A percentile compares a stretch with the other conserved stretches of the same genome.
Evolutionary conservation across 2,888 invertebrate genomes (phyloP).

Genomic region (Mythimna albipuncta): DNA sequence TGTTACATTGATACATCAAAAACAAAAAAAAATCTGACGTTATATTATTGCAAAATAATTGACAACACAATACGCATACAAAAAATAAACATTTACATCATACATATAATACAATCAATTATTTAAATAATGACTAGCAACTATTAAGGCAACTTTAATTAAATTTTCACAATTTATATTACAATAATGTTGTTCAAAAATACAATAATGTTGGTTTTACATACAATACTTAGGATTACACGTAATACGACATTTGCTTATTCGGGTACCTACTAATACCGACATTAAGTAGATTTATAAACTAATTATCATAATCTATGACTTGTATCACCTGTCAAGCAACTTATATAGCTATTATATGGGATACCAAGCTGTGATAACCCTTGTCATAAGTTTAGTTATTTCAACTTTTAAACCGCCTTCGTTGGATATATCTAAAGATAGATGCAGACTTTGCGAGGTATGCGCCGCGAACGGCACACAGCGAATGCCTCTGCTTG

Average conservation of each 20-base stretch:
- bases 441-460: too few relatives aligned
- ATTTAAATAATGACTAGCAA: slow-evolving; percentile 77
- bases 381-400: neutral
- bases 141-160: slow-evolving; percentile 81
- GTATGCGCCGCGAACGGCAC: too few relatives aligned
- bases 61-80: slow-evolving; percentile 45
- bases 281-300: slow-evolving; percentile 14
- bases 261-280: slow-evolving; percentile 28
- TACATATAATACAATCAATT: slow-evolving; percentile 44
- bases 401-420: neutral
- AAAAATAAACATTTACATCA: slow-evolving; percentile 45
- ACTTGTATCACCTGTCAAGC: slow-evolving; percentile 1
- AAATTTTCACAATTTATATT: slow-evolving; percentile 59
- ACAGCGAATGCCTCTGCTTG: too few relatives aligned
- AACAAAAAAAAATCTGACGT: slow-evolving; percentile 17
- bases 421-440: too few relatives aligned
- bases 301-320: slow-evolving; percentile 10
- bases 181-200: slow-evolving; percentile 62
- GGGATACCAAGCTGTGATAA: slow-evolving; percentile 4
- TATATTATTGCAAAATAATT: slow-evolving; percentile 50
- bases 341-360: slow-evolving; percentile 21
- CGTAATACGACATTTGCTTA: slow-evolving; percentile 41
- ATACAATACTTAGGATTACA: slow-evolving; percentile 55
- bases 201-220: slow-evolving; percentile 49
- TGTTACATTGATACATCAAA: slow-evolving; percentile 24